These are phyloP conservation scores for Rhabdomys dilectus DNA, from an alignment of 2,113 vertebrate genomes.

Conservation along the genomic window DNA sequence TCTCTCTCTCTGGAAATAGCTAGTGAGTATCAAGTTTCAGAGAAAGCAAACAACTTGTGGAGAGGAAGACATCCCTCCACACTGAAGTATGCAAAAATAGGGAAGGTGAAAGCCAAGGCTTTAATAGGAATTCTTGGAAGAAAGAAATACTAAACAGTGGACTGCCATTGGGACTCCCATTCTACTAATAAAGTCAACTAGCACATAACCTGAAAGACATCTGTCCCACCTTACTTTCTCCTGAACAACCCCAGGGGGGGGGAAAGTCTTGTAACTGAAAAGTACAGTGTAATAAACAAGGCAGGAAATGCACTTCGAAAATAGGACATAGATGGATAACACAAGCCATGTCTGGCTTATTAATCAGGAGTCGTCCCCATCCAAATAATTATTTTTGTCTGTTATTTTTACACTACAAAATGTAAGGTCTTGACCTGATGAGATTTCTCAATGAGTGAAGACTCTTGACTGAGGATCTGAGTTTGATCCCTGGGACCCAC, in stretches of 20 bases:
- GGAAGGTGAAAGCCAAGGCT: neutral
- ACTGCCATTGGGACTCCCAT: neutral
- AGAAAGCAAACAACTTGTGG: neutral
- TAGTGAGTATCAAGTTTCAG: neutral
- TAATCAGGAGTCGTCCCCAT: constrained; percentile 1
- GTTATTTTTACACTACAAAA: no score
- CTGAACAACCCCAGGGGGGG: neutral
- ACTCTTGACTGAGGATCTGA: no score
- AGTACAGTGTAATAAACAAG: neutral
- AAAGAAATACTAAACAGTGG: neutral
- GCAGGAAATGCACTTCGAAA: constrained; percentile 2
- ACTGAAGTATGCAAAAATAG: neutral
- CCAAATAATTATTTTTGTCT: constrained; percentile 33
- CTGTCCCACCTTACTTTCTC: neutral
- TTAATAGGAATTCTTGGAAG: neutral
- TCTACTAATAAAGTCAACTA: neutral
- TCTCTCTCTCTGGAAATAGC: no score
- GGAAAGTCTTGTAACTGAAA: neutral
- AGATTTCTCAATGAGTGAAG: neutral
- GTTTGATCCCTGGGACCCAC: neutral
- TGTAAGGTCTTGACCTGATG: neutral
- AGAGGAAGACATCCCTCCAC: neutral
- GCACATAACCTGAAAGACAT: neutral
- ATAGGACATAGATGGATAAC: neutral
- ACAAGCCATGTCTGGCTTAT: neutral